Percentiles rank a stretch among this genome's conserved stretches.
These are phyloP conservation scores for Anguilla marmorata DNA, from an alignment of 2,797 vertebrate genomes.

Conservation along the genomic window DNA sequence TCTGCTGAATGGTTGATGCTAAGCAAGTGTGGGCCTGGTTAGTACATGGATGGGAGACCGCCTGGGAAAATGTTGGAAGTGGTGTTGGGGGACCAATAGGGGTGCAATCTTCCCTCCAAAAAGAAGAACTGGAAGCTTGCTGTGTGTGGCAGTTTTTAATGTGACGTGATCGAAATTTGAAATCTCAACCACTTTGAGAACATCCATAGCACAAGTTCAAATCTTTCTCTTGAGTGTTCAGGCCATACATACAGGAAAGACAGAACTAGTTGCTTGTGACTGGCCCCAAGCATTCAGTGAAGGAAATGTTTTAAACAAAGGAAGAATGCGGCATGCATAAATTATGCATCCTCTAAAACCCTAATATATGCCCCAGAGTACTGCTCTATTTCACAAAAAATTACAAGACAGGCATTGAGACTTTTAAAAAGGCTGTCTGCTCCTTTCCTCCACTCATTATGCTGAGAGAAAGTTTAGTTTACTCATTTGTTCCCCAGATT, in stretches of 20 bases:
- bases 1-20: too few species aligned
- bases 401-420: not conserved
- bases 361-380: not conserved
- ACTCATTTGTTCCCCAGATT: not conserved
- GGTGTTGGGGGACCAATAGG: too few species aligned
- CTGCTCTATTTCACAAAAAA: not conserved
- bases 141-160: not conserved
- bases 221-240: not conserved
- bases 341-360: slow-evolving; percentile 40
- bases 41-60: too few species aligned
- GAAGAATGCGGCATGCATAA: slow-evolving; percentile 35
- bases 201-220: not conserved
- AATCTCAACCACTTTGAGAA: not conserved
- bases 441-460: not conserved
- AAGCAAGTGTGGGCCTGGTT: too few species aligned
- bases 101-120: not conserved
- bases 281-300: slow-evolving; percentile 20
- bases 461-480: not conserved
- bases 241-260: slow-evolving; percentile 8
- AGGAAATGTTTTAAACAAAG: slow-evolving; percentile 36
- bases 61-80: too few species aligned
- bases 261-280: not conserved
- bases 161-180: not conserved
- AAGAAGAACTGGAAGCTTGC: not conserved
- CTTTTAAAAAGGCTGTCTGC: not conserved